phyloP scores from a whole-genome alignment of 2,797 vertebrate genomes.

The Decapterus maruadsi region DNA sequence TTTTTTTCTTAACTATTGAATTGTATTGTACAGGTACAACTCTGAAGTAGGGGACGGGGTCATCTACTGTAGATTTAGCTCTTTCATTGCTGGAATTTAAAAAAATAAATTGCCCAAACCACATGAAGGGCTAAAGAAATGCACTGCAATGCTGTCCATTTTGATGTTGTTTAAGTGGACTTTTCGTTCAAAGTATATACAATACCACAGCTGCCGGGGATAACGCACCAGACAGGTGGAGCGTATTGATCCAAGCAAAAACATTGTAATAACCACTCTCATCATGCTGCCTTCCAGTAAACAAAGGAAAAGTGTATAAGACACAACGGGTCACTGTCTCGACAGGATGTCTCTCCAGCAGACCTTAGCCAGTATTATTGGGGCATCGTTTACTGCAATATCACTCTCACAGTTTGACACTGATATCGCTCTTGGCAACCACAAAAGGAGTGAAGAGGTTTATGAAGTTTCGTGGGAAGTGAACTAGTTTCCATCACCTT shows the following conservation, averaged over 20 bases:
- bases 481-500: conserved; percentile 45
- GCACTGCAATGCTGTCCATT: not conserved
- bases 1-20: conserved; percentile 15
- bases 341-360: conserved; percentile 9
- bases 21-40: not conserved
- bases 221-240: conserved; percentile 23
- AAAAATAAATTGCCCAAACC: not conserved
- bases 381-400: conserved; percentile 33
- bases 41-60: conserved; percentile 14
- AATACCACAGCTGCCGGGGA: not conserved
- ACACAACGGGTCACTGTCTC: conserved; percentile 8
- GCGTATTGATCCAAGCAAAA: conserved; percentile 42
- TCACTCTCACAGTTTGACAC: conserved; percentile 35
- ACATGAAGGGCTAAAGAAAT: not conserved
- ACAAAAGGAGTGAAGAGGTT: conserved; percentile 31
- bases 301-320: conserved; percentile 6
- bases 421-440: conserved; percentile 32
- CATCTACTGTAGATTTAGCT: not conserved
- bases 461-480: conserved; percentile 20
- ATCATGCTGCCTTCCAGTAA: conserved; percentile 12
- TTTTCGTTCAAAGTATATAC: not conserved
- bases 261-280: conserved; percentile 37
- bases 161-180: not conserved
- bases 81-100: not conserved
- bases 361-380: conserved; percentile 2